Conservation (phyloP, 2,113 vertebrate genomes). For the Eptesicus fuscus region DNA sequence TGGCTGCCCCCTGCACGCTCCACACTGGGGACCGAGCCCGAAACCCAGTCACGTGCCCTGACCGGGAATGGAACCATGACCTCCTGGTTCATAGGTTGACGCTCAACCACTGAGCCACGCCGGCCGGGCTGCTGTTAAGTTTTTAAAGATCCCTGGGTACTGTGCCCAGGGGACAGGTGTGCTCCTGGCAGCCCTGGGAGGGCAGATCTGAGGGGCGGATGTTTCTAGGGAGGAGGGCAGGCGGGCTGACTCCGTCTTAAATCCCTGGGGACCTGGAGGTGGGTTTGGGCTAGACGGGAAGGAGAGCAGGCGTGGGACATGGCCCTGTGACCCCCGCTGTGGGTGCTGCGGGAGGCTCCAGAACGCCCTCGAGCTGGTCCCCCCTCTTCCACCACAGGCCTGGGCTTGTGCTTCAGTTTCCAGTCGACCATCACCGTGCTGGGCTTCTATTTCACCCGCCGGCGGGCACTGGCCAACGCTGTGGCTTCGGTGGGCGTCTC, state of each 20-base stretch:
- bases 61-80: too few species aligned
- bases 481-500: constrained; percentile 91
- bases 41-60: too few species aligned
- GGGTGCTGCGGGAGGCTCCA: not conserved
- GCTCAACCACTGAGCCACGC: too few species aligned
- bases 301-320: not conserved
- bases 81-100: too few species aligned
- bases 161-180: not conserved
- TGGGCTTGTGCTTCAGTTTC: constrained; percentile 95
- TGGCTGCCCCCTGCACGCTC: too few species aligned
- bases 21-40: too few species aligned
- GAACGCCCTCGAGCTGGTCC: not conserved
- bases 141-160: not conserved
- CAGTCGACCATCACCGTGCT: constrained; percentile 90
- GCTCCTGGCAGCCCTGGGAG: not conserved
- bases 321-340: not conserved
- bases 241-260: not conserved
- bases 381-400: constrained; percentile 78
- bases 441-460: constrained; percentile 91
- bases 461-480: constrained; percentile 88
- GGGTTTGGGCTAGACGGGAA: not conserved
- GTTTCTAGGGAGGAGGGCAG: not conserved
- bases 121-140: not conserved
- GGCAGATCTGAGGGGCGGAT: not conserved
- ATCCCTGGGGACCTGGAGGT: not conserved